Conservation (phyloP, 1,140 invertebrate species). For the Lasioglossum albipes region DNA sequence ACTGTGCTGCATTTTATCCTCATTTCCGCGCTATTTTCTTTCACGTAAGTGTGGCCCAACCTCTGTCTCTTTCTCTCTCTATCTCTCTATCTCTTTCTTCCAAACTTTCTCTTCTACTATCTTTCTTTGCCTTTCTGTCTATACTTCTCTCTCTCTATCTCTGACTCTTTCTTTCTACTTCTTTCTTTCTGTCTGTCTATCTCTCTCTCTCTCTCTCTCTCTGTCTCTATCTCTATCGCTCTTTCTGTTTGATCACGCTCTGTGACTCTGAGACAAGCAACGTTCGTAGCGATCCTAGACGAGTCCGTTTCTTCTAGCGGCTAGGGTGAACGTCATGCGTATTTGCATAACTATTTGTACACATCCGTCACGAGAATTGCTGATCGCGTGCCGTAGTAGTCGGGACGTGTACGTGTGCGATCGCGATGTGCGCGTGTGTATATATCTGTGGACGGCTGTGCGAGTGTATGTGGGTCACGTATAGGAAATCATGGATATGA, state of each 20-base stretch:
- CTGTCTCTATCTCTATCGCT: conserved; percentile 27
- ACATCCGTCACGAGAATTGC: conserved; percentile 43
- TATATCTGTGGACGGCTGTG: conserved; percentile 21
- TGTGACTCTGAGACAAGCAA: conserved; percentile 37
- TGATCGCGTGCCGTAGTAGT: conserved; percentile 51
- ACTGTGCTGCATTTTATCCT: conserved; percentile 79
- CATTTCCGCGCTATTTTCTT: conserved; percentile 80
- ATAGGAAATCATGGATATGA: conserved; percentile 59
- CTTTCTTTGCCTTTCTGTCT: conserved; percentile 24
- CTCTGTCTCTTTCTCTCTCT: conserved; percentile 62
- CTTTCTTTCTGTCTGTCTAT: conserved; percentile 29
- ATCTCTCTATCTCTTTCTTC: conserved; percentile 59
- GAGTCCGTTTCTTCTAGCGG: conserved; percentile 44
- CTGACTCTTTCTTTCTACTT: conserved; percentile 16
- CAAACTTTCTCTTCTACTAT: conserved; percentile 56
- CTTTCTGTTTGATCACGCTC: conserved; percentile 34
- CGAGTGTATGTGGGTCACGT: conserved; percentile 43
- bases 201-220: conserved; percentile 24
- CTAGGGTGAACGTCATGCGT: conserved; percentile 41
- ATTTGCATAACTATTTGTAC: conserved; percentile 50
- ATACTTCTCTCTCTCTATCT: conserved; percentile 21
- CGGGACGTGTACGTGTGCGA: conserved; percentile 30
- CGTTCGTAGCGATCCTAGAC: conserved; percentile 43
- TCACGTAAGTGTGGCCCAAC: conserved; percentile 77
- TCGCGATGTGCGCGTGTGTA: conserved; percentile 33